Evolutionary conservation across 2,888 invertebrate species (phyloP), one percentile per base, ranked within the genome.

Genomic region (Brachypterus glaber): DNA sequence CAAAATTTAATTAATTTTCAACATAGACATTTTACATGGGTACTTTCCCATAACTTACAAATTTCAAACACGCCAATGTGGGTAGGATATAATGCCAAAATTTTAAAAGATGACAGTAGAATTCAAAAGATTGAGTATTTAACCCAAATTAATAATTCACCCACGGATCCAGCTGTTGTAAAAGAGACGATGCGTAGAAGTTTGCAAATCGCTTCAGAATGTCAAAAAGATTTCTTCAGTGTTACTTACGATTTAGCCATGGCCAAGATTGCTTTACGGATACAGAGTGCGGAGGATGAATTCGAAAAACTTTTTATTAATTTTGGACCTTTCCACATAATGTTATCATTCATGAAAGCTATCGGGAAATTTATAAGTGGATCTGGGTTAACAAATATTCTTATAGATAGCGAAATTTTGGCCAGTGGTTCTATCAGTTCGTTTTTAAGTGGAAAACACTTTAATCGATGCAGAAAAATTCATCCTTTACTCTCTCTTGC

Each of bases 221-320:
- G 47, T 41, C 12, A 44, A 32, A 47, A 47, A 40, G 26, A 38
- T 17, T 46, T 48, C 31, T 44, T 46, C 9, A 39, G 45, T 17
- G 32, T 55, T 7, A 54, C 55, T 8, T 56, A 54, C 45, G 56
- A 53, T 49, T 38, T 54, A 39, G 53, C 50, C 18, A 55, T 47
- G 45, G 47, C 41, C 36, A 41, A 40, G 32, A 41, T 40, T 21
- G 41, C 40, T 38, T 41, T 47, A 35, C 45, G 47, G 41, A 52
- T 56, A 35, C 50, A 57, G 47, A 26, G 48, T 35, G 42, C 44
- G 33, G 53, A 58, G 36, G 33, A 30, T 34, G 44, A 36, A 45
- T 60, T 53, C 49, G 47, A 57, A 33, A 51, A 54, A 24, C 24
- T 62, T 40, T 60, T 57, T 40, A 53, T 59, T 40, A 53, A 57